A percentile compares a stretch with the other conserved stretches of the same genome.
Conservation (phyloP, 2,113 vertebrate genomes). For the Vanacampus margaritifer region DNA sequence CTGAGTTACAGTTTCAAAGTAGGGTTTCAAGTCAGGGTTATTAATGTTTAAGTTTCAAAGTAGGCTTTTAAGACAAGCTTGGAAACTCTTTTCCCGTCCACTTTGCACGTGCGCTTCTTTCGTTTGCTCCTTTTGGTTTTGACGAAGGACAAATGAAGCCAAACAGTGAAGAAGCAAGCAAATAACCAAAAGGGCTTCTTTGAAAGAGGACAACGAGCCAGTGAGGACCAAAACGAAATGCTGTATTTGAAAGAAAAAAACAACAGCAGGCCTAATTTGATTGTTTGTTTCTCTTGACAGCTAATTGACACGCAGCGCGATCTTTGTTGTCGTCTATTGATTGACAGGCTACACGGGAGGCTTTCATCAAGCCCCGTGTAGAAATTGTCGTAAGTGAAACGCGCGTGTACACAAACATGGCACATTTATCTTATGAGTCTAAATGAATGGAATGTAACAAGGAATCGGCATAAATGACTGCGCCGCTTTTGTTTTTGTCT, state of each 20-base stretch:
- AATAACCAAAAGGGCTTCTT: background rate
- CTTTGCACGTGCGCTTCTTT: too few species aligned
- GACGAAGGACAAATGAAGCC: background rate
- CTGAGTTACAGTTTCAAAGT: too few species aligned
- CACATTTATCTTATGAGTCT: background rate
- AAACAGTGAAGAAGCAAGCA: background rate
- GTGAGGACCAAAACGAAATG: background rate
- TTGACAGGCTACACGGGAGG: background rate
- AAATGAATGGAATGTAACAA: background rate
- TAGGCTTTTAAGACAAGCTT: too few species aligned
- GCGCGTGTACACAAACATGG: background rate
- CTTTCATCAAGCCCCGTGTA: background rate
- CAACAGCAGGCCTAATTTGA: background rate
- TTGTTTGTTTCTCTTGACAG: background rate
- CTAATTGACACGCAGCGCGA: background rate
- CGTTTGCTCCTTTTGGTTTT: too few species aligned
- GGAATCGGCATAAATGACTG: background rate
- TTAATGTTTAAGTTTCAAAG: too few species aligned
- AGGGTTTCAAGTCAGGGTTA: too few species aligned
- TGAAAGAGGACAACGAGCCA: background rate
- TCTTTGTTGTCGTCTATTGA: background rate
- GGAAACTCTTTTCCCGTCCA: too few species aligned
- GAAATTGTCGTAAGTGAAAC: background rate
- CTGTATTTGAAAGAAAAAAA: background rate
- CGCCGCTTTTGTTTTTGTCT: background rate